Base-by-base conservation (phyloP, 2,113 vertebrate genomes). In the Dicentrarchus labrax region DNA sequence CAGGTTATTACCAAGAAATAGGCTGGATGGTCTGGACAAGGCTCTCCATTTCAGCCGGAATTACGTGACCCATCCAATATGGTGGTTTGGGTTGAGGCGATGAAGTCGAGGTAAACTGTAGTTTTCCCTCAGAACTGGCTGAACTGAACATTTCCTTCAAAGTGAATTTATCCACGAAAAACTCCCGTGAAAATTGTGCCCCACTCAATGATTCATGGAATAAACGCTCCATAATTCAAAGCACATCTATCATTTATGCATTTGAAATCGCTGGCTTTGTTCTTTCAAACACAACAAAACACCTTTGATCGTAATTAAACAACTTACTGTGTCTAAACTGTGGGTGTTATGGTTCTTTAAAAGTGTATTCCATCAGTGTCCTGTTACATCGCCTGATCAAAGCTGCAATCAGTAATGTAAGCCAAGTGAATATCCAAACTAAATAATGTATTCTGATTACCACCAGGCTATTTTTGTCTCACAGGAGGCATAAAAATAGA, bases 1-100 rank as follows among this genome's bases (percentile, higher is more conserved):
- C 48, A 72, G 88, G 76, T 86, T 85, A 91, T 91, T 89, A 90
- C 64, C 4, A 16, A 86, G 73, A 86, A 91, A 91, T 82, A 76
- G 77, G 72, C 82, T 74, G 84, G 75, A 85, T 57, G 76, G 72
- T 78, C 39, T 57, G 84, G 76, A 85, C 70, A 39, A 61, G 72
- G 51, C 79, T 82, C 78, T 85, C 76, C 65, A 80, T 87, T 82
- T 86, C 77, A 86, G 71, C 15, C 8, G 36, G 79, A 83, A 88
- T 84, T 72, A 88, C 17, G 30, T 72, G 82, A 73, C 78, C 81
- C 56, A 8, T 67, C 82, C 86, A 80, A 70, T 79, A 12, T 39
- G 72, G 68, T 15, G 64, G 71, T 72, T 83, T 59, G 60, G 21
- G 39, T 56, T 39, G 59, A 85, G 48, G 38, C 0, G 16, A 80